A percentile compares a stretch with the other conserved stretches of the same genome.
Conservation (phyloP, 2,888 invertebrate species). For the Agriopis marginaria region DNA sequence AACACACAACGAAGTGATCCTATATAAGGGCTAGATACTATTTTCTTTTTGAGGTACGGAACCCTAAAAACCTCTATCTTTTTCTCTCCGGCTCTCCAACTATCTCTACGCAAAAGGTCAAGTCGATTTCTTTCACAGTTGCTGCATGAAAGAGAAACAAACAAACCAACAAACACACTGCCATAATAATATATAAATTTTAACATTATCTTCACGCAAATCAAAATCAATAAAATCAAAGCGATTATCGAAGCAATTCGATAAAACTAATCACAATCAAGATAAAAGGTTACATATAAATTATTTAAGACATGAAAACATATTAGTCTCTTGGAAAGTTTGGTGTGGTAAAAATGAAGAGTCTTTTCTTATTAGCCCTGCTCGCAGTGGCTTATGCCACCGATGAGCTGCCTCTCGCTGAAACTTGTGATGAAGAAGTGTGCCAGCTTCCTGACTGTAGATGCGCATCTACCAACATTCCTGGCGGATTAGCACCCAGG, state of each 20-base stretch:
- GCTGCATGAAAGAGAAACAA: too few relatives aligned
- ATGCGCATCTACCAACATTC: constrained; percentile 80
- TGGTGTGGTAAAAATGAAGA: constrained; percentile 10
- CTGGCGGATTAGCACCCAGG: constrained; percentile 70
- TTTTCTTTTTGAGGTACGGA: too few relatives aligned
- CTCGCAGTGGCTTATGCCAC: constrained; percentile 30
- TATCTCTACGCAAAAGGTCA: too few relatives aligned
- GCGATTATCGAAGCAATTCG: neutral
- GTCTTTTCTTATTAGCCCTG: constrained; percentile 17
- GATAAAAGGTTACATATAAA: constrained; percentile 13
- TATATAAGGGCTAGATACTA: too few relatives aligned
- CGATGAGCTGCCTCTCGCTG: constrained; percentile 56
- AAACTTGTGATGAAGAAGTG: constrained; percentile 62
- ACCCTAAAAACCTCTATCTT: too few relatives aligned
- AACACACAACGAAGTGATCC: too few relatives aligned
- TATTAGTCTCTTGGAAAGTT: constrained; percentile 3
- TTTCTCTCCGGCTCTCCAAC: too few relatives aligned
- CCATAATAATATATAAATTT: too few relatives aligned
- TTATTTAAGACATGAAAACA: neutral
- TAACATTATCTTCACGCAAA: neutral
- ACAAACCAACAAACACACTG: too few relatives aligned
- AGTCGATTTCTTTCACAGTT: too few relatives aligned
- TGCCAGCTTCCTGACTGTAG: constrained; percentile 85
- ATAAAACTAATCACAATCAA: neutral
- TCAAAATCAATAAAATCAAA: neutral